phyloP scores from a whole-genome alignment of 2,888 invertebrate genomes.

The Plagodis pulveraria region DNA sequence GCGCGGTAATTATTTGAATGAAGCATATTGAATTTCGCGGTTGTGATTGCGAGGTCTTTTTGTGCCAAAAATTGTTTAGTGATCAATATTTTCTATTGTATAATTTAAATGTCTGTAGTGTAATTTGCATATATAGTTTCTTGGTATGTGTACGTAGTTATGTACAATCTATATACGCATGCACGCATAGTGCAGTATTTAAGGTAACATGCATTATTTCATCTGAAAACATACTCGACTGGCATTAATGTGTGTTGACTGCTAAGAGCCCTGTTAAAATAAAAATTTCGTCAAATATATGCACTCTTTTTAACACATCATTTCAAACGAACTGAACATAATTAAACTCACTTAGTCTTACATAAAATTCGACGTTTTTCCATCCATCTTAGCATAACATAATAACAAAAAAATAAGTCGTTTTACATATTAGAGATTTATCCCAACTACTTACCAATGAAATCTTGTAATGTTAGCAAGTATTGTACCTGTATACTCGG shows the following conservation, averaged over 20 bases:
- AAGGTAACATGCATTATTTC: slow-evolving; percentile 81
- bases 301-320: slow-evolving; percentile 71
- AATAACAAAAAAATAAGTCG: slow-evolving; percentile 73
- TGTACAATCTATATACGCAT: slow-evolving; percentile 78
- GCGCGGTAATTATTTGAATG: not conserved
- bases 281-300: slow-evolving; percentile 81
- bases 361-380: slow-evolving; percentile 83
- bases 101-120: slow-evolving; percentile 53
- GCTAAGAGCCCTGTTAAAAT: slow-evolving; percentile 85
- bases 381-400: slow-evolving; percentile 83
- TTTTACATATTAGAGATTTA: slow-evolving; percentile 68
- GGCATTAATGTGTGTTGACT: slow-evolving; percentile 85
- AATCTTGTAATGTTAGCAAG: slow-evolving; percentile 35
- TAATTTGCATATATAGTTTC: slow-evolving; percentile 60
- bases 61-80: slow-evolving; percentile 60
- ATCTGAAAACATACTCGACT: slow-evolving; percentile 83
- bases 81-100: slow-evolving; percentile 56
- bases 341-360: slow-evolving; percentile 84
- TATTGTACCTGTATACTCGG: slow-evolving; percentile 88
- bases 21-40: slow-evolving; percentile 18
- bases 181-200: slow-evolving; percentile 78
- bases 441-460: slow-evolving; percentile 73
- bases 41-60: slow-evolving; percentile 47
- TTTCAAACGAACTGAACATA: slow-evolving; percentile 76
- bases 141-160: slow-evolving; percentile 65